Evolutionary conservation across 1,140 invertebrate species (phyloP).

Genomic region (Hyles euphorbiae): DNA sequence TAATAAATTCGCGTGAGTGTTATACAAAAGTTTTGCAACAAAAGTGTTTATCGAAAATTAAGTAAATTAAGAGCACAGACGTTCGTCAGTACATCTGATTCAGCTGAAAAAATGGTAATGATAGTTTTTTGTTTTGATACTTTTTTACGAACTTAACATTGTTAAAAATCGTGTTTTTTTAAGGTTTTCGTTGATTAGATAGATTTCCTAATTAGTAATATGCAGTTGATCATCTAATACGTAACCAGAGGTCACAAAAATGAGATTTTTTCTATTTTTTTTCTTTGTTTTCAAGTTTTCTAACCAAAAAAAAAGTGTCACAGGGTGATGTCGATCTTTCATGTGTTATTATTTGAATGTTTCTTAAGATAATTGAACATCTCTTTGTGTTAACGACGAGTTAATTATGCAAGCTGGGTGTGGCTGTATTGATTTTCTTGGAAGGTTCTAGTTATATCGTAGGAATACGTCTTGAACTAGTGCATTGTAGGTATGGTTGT

Average conservation of each 20-base stretch:
- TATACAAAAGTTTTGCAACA: constrained; percentile 25
- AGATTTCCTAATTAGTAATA: constrained; percentile 5
- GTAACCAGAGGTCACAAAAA: constrained; percentile 25
- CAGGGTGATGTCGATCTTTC: constrained; percentile 54
- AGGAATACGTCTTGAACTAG: constrained; percentile 57
- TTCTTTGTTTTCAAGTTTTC: constrained; percentile 72
- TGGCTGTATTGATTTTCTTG: constrained; percentile 76
- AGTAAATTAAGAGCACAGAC: constrained; percentile 1
- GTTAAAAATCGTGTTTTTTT: constrained; percentile 50
- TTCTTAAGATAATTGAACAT: constrained; percentile 34
- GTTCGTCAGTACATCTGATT: constrained; percentile 36
- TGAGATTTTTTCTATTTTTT: constrained; percentile 50
- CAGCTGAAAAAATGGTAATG: constrained; percentile 69
- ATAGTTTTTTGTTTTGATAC: constrained; percentile 76
- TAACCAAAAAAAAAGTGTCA: constrained; percentile 72
- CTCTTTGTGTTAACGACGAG: constrained; percentile 28
- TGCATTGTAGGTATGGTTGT: constrained; percentile 50
- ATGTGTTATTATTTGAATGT: constrained; percentile 53
- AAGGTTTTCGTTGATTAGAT: constrained; percentile 23
- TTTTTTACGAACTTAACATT: constrained; percentile 68
- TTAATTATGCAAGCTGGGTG: constrained; percentile 74
- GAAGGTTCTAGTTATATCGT: constrained; percentile 70
- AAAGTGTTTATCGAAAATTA: no score
- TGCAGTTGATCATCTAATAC: neutral
- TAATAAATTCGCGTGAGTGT: constrained; percentile 37